Evolutionary conservation across 2,113 vertebrate species (phyloP).

Genomic region (Ctenomys sociabilis): DNA sequence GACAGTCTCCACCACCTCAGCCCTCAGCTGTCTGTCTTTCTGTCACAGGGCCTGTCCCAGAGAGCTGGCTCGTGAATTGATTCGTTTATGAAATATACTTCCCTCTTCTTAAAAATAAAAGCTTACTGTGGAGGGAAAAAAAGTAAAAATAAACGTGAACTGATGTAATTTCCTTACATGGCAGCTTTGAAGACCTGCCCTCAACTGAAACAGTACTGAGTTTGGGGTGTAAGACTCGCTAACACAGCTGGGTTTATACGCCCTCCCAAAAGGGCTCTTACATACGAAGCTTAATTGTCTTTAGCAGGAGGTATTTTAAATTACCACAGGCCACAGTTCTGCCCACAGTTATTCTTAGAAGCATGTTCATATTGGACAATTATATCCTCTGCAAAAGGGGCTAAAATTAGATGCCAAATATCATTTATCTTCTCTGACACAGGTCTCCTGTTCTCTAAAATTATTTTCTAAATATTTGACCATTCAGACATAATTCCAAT

Average conservation of each 20-base stretch:
- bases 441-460: conserved; percentile 42
- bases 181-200: conserved; percentile 67
- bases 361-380: conserved; percentile 56
- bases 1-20: background rate
- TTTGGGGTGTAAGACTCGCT: conserved; percentile 48
- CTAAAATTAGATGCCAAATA: conserved; percentile 59
- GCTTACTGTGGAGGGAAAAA: conserved; percentile 65
- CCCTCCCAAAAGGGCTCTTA: conserved; percentile 29
- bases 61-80: conserved; percentile 56
- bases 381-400: background rate
- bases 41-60: conserved; percentile 69
- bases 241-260: conserved; percentile 6
- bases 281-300: conserved; percentile 61
- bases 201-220: conserved; percentile 42
- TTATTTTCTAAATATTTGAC: conserved; percentile 44
- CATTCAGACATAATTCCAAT: conserved; percentile 41
- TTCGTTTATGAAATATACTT: conserved; percentile 70
- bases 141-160: conserved; percentile 76
- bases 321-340: conserved; percentile 58
- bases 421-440: conserved; percentile 47
- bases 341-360: conserved; percentile 68
- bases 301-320: conserved; percentile 55
- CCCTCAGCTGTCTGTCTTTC: conserved; percentile 42
- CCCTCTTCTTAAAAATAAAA: conserved; percentile 52
- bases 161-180: conserved; percentile 59